Evolutionary conservation across 2,113 vertebrate species (phyloP).

Genomic region (Progne subis): DNA sequence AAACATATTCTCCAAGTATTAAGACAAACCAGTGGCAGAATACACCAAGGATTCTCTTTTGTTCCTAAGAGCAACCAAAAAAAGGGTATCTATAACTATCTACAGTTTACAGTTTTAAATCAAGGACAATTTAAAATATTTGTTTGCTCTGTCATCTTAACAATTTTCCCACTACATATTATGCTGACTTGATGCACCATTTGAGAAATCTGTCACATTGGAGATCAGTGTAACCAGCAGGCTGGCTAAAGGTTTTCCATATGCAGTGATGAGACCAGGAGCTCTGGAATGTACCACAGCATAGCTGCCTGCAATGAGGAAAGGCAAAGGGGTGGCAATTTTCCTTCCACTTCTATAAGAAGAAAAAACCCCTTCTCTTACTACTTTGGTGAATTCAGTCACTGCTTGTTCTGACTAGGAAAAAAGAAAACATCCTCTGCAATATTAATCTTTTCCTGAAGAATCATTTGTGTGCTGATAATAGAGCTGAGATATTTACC

Average conservation of each 20-base stretch:
- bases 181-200: neutral
- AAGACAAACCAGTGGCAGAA: neutral
- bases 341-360: neutral
- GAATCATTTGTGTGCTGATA: neutral
- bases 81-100: neutral
- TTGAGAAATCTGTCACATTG: neutral
- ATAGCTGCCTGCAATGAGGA: neutral
- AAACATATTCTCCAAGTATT: neutral
- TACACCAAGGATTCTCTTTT: neutral
- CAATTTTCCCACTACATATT: neutral
- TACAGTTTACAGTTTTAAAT: neutral
- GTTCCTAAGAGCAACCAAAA: neutral
- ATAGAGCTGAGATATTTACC: slow-evolving; percentile 66
- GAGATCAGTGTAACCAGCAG: neutral
- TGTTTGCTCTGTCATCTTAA: neutral
- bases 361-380: neutral
- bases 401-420: neutral
- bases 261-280: neutral
- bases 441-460: neutral
- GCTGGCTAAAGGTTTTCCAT: neutral
- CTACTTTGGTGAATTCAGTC: neutral
- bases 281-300: neutral
- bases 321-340: neutral
- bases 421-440: neutral
- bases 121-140: neutral